Conservation (phyloP, 1,140 invertebrate species). For the Sipha flava region DNA sequence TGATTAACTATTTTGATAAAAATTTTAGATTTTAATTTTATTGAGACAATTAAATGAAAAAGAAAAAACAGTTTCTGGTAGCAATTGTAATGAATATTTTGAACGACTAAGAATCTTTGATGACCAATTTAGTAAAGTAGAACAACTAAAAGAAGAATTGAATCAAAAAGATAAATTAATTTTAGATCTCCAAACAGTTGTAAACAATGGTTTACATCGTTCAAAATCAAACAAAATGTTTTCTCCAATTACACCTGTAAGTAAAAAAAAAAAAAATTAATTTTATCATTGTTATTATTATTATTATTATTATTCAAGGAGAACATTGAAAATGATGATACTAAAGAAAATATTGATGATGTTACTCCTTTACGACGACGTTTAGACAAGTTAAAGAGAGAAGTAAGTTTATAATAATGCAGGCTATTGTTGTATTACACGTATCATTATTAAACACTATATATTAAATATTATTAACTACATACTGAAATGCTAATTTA, state of each 20-base stretch:
- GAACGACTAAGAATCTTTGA: neutral
- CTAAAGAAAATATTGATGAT: neutral
- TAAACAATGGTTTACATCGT: neutral
- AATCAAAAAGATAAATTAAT: slow-evolving; percentile 13
- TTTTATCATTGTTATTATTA: neutral
- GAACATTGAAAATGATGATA: neutral
- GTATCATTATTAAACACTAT: too few species aligned
- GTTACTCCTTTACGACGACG: slow-evolving; percentile 6
- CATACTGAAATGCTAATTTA: too few species aligned
- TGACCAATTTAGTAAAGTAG: slow-evolving; percentile 20
- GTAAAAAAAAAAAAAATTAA: neutral
- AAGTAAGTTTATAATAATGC: neutral
- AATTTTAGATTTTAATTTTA: slow-evolving; percentile 22
- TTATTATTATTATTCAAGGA: neutral
- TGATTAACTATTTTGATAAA: neutral
- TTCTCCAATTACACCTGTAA: neutral
- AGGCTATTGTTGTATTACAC: too few species aligned
- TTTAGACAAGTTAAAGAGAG: slow-evolving; percentile 16
- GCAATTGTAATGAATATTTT: neutral
- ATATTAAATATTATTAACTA: too few species aligned
- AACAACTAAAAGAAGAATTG: slow-evolving; percentile 5
- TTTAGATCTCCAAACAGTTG: neutral
- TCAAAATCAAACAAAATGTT: neutral
- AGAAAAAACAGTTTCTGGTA: neutral
- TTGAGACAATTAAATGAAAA: slow-evolving; percentile 21